These are phyloP conservation scores for Mus spicilegus DNA, from an alignment of 2,113 vertebrate genomes.

Conservation along the genomic window DNA sequence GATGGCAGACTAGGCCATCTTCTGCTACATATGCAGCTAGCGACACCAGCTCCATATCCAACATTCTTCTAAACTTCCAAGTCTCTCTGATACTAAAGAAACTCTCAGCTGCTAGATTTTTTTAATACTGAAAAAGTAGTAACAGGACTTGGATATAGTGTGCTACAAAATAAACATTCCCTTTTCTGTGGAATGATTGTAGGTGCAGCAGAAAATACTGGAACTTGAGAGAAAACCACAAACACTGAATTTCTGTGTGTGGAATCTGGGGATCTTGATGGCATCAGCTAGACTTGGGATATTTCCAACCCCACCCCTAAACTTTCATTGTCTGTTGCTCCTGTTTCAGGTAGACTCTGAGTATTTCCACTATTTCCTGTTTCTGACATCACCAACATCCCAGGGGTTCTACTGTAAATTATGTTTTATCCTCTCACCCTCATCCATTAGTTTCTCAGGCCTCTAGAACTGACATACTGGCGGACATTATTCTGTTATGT, in stretches of 20 bases:
- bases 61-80: background rate
- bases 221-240: background rate
- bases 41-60: too few relatives aligned
- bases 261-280: fast-evolving
- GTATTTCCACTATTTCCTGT: background rate
- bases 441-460: background rate
- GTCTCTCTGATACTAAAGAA: background rate
- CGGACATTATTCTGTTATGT: background rate
- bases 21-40: too few relatives aligned
- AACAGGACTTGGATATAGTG: too few relatives aligned
- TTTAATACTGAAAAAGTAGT: background rate
- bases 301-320: too few relatives aligned
- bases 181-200: background rate
- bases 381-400: background rate
- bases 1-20: too few relatives aligned
- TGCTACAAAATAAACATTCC: background rate
- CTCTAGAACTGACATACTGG: background rate
- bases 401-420: background rate
- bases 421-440: too few relatives aligned
- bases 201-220: background rate
- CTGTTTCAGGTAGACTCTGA: background rate
- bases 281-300: background rate
- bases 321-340: background rate
- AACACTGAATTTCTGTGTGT: background rate
- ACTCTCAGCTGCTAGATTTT: background rate